A percentile compares a stretch with the other conserved stretches of the same genome.
Conservation (phyloP, 2,113 vertebrate genomes). For the Pluvianellus socialis region DNA sequence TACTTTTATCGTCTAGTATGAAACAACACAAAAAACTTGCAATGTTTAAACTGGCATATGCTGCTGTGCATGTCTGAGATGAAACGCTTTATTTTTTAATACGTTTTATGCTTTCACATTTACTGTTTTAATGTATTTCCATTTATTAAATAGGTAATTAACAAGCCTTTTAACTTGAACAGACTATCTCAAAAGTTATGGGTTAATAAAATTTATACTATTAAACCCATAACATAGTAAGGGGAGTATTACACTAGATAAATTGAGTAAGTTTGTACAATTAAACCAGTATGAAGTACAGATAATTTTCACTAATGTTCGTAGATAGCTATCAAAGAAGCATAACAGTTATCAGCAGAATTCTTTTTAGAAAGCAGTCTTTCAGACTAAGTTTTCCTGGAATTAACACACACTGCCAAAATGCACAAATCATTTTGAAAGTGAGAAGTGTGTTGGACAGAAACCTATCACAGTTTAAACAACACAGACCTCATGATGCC, state of each 20-base stretch:
- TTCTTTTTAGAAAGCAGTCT: neutral
- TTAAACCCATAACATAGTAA: neutral
- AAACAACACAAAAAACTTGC: neutral
- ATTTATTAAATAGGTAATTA: neutral
- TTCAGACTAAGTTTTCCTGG: neutral
- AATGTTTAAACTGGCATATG: neutral
- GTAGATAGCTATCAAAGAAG: neutral
- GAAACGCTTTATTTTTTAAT: neutral
- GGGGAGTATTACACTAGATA: neutral
- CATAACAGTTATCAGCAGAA: neutral
- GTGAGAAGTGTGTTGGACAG: neutral
- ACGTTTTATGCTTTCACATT: neutral
- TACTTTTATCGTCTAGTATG: neutral
- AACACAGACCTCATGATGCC: neutral
- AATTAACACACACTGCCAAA: neutral
- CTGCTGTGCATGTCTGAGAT: neutral
- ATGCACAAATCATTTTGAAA: neutral
- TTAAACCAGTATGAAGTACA: neutral
- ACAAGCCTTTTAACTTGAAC: neutral
- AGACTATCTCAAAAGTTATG: neutral
- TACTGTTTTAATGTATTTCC: neutral
- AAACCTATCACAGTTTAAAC: neutral
- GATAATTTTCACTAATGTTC: neutral
- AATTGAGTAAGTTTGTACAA: neutral
- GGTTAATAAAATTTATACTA: neutral